Conservation (phyloP, 1,140 invertebrate species). For the Oreohelix idahoensis region DNA sequence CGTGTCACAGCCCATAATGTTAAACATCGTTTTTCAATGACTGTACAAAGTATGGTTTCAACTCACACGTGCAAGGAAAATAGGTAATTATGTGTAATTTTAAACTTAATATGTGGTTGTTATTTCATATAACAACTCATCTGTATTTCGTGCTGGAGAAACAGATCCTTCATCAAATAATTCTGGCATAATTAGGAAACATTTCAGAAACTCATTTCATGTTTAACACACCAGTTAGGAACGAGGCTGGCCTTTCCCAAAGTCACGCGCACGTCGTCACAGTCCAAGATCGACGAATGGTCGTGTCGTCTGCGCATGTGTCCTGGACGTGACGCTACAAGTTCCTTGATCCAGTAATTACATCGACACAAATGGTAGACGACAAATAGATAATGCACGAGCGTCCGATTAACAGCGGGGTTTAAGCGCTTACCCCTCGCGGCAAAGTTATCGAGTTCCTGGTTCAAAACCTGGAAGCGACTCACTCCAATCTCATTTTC, state of each 20-base stretch:
- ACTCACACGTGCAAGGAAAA: too few species aligned
- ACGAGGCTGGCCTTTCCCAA: neutral
- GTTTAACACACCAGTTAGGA: neutral
- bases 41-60: neutral
- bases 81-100: neutral
- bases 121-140: neutral
- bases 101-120: neutral
- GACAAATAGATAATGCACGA: too few species aligned
- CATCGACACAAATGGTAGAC: too few species aligned
- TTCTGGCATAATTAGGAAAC: neutral
- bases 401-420: too few species aligned
- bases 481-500: too few species aligned
- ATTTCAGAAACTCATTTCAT: neutral
- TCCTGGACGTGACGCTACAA: neutral
- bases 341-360: too few species aligned
- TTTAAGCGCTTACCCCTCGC: too few species aligned
- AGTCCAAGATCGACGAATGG: neutral
- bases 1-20: neutral
- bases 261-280: slow-evolving; percentile 9
- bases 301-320: neutral
- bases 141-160: neutral
- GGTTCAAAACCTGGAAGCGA: too few species aligned
- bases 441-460: too few species aligned
- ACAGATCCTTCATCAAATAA: neutral
- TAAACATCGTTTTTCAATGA: neutral